phyloP scores from a whole-genome alignment of 92 coral and sea anemone species.

The Galaxea fascicularis region DNA sequence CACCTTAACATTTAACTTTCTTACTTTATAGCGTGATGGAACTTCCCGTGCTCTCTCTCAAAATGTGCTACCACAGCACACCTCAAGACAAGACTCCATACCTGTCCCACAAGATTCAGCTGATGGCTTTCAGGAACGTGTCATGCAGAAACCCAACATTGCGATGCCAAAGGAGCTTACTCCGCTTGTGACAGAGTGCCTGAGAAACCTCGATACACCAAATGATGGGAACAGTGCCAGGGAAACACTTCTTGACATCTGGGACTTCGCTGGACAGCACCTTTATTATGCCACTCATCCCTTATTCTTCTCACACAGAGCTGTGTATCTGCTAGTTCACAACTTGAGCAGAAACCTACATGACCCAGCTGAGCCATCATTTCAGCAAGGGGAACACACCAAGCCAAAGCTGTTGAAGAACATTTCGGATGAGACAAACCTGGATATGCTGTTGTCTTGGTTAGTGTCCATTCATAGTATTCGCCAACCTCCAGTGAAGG shows the following conservation, averaged over 20 bases:
- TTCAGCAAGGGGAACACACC: conserved; percentile 13
- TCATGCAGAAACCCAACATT: not conserved
- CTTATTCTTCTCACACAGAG: conserved; percentile 52
- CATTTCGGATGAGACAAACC: conserved; percentile 45
- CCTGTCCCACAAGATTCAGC: not conserved
- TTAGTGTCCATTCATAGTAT: conserved; percentile 62
- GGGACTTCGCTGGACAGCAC: conserved; percentile 69
- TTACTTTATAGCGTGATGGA: not conserved
- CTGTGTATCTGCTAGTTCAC: conserved; percentile 51
- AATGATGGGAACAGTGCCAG: not conserved
- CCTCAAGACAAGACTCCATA: not conserved
- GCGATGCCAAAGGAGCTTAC: conserved; percentile 32
- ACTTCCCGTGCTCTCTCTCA: not conserved
- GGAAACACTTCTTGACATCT: conserved; percentile 60
- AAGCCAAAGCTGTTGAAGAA: conserved; percentile 19
- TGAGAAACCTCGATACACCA: not conserved
- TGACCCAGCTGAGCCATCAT: conserved; percentile 47
- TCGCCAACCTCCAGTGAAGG: conserved; percentile 17
- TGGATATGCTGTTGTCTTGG: conserved; percentile 58
- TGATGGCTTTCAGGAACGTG: conserved; percentile 1
- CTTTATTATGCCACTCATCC: conserved; percentile 62
- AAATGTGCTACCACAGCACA: not conserved
- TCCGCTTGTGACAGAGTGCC: conserved; percentile 45
- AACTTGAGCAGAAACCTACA: conserved; percentile 43
- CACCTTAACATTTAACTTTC: not conserved